Conservation (phyloP, 2,888 invertebrate genomes). For the Calameuta idolon region DNA sequence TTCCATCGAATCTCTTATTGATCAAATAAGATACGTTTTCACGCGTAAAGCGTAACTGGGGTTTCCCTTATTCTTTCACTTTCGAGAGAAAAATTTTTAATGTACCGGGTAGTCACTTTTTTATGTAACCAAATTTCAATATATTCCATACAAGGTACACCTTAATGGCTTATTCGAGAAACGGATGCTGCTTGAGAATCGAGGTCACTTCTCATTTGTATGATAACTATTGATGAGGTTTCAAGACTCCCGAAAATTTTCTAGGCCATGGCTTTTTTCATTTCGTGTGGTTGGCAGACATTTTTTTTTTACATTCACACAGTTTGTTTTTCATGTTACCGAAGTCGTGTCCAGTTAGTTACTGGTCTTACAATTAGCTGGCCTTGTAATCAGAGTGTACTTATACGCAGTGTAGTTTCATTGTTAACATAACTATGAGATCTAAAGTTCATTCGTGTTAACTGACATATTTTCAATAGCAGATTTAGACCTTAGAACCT, state of each 20-base stretch:
- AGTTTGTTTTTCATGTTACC: background rate
- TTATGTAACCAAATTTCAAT: background rate
- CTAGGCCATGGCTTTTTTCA: conserved; percentile 9
- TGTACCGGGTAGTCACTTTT: background rate
- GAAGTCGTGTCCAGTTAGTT: background rate
- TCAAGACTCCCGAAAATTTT: conserved; percentile 14
- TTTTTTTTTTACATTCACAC: background rate
- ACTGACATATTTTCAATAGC: too few relatives aligned
- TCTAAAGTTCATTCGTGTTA: too few relatives aligned
- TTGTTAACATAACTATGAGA: too few relatives aligned
- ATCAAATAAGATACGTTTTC: background rate
- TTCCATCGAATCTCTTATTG: background rate
- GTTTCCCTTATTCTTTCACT: background rate
- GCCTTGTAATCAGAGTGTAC: too few relatives aligned
- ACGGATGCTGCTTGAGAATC: conserved; percentile 2
- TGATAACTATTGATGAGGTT: conserved; percentile 18
- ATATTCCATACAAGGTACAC: background rate
- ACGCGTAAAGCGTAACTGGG: too few relatives aligned
- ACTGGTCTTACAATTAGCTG: background rate
- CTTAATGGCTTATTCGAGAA: background rate
- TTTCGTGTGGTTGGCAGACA: background rate
- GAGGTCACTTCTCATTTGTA: conserved; percentile 18
- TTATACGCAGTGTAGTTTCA: too few relatives aligned
- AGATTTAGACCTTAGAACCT: too few relatives aligned
- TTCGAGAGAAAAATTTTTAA: background rate